Percentiles rank a stretch among this genome's conserved stretches.
Evolutionary conservation across 2,888 invertebrate species (phyloP).

Genomic region (Plebejus anna): DNA sequence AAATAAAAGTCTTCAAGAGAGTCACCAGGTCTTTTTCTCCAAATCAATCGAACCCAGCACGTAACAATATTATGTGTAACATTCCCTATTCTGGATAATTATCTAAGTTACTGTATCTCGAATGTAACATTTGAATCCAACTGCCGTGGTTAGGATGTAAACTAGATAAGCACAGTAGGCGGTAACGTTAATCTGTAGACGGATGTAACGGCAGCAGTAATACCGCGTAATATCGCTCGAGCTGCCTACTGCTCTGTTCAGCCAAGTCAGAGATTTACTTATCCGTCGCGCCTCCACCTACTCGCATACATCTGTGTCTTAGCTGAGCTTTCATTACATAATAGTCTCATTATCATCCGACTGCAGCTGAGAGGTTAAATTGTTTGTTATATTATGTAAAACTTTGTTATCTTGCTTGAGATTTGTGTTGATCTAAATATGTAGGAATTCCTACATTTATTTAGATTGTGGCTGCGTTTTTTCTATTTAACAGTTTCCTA

Average conservation of each 20-base stretch:
- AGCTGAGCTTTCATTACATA: background rate
- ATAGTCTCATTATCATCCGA: too few species aligned
- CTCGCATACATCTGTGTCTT: background rate
- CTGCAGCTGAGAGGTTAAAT: background rate
- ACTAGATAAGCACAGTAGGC: background rate
- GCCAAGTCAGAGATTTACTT: background rate
- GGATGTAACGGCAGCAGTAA: background rate
- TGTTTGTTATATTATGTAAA: background rate
- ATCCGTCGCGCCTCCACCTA: background rate
- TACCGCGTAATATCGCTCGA: background rate
- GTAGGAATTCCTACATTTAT: too few species aligned
- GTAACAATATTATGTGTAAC: too few species aligned
- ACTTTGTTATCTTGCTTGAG: too few species aligned
- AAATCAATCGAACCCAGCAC: too few species aligned
- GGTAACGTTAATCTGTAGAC: background rate
- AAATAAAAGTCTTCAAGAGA: too few species aligned
- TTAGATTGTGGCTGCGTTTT: too few species aligned
- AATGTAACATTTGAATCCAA: background rate
- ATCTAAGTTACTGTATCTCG: background rate
- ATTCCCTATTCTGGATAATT: too few species aligned
- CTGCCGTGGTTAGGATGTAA: background rate
- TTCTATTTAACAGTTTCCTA: too few species aligned
- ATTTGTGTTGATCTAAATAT: too few species aligned
- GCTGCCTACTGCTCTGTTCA: background rate
- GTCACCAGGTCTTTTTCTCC: too few species aligned